A percentile compares a stretch with the other conserved stretches of the same genome.
phyloP scores from a whole-genome alignment of 1,140 invertebrate genomes.

The Macrosteles quadrilineatus region DNA sequence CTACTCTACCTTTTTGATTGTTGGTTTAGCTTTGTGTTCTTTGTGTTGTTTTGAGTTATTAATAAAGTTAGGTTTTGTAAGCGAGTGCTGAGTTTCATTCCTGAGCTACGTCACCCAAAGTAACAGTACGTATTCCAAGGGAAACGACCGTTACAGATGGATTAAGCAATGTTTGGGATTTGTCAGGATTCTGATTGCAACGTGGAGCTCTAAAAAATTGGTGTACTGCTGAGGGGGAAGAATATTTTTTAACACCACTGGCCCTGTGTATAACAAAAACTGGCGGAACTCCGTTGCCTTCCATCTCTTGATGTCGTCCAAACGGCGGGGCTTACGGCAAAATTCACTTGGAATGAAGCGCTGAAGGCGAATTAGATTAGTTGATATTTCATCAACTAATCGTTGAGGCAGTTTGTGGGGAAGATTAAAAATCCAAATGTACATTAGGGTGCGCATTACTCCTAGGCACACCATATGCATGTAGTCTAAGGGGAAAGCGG shows the following conservation, averaged over 20 bases:
- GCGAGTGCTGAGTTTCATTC: too few relatives aligned
- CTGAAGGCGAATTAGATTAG: not conserved
- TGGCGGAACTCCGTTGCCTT: slow-evolving; percentile 51
- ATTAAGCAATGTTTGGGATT: too few relatives aligned
- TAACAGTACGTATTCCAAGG: too few relatives aligned
- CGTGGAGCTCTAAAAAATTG: slow-evolving; percentile 37
- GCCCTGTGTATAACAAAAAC: slow-evolving; percentile 49
- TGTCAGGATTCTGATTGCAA: slow-evolving; percentile 44
- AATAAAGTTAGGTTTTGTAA: too few relatives aligned
- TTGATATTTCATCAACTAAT: too few relatives aligned
- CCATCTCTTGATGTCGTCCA: slow-evolving; percentile 45
- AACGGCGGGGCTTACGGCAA: slow-evolving; percentile 43
- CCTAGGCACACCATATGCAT: not conserved
- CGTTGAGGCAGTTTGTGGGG: not conserved
- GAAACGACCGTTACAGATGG: too few relatives aligned
- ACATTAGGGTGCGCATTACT: not conserved
- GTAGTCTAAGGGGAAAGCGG: not conserved
- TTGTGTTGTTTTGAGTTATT: too few relatives aligned
- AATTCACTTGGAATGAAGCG: slow-evolving; percentile 41
- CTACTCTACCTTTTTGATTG: too few relatives aligned
- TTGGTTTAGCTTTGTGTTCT: too few relatives aligned
- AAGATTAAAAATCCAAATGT: not conserved
- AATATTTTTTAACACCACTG: slow-evolving; percentile 41
- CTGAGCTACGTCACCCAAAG: too few relatives aligned
- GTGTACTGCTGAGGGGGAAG: slow-evolving; percentile 4